These are phyloP conservation scores for Microctenopoma steveboyesi DNA, from an alignment of 2,797 vertebrate genomes.

Conservation along the genomic window DNA sequence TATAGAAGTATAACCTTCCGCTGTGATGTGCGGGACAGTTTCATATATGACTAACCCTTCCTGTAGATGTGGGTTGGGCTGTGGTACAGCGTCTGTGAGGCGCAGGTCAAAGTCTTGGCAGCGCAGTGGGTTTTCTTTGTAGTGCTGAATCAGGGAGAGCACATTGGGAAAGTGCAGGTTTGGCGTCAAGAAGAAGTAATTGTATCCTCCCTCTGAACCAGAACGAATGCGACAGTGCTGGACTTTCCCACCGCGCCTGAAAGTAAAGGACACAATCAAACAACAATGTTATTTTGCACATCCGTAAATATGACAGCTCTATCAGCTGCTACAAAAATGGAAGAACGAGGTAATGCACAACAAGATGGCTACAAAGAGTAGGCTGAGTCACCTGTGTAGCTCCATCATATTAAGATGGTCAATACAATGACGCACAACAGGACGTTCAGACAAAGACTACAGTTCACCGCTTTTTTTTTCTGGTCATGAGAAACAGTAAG, in stretches of 20 bases:
- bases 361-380: not conserved
- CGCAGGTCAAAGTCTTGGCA: constrained; percentile 94
- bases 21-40: not conserved
- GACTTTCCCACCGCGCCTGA: constrained; percentile 91
- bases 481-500: not conserved
- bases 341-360: not conserved
- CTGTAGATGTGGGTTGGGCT: constrained; percentile 86
- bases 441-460: not conserved
- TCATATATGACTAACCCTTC: constrained; percentile 82
- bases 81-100: constrained; percentile 91
- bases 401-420: not conserved
- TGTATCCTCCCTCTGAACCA: constrained; percentile 75
- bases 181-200: constrained; percentile 90
- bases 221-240: constrained; percentile 96
- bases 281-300: too few relatives aligned
- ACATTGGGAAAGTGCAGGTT: constrained; percentile 91
- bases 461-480: not conserved
- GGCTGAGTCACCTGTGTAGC: too few relatives aligned
- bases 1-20: not conserved
- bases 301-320: too few relatives aligned
- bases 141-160: constrained; percentile 92
- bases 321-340: too few relatives aligned
- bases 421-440: not conserved
- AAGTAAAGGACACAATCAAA: not conserved
- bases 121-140: constrained; percentile 89